Conservation (phyloP, 2,888 invertebrate species). For the Hedya salicella region DNA sequence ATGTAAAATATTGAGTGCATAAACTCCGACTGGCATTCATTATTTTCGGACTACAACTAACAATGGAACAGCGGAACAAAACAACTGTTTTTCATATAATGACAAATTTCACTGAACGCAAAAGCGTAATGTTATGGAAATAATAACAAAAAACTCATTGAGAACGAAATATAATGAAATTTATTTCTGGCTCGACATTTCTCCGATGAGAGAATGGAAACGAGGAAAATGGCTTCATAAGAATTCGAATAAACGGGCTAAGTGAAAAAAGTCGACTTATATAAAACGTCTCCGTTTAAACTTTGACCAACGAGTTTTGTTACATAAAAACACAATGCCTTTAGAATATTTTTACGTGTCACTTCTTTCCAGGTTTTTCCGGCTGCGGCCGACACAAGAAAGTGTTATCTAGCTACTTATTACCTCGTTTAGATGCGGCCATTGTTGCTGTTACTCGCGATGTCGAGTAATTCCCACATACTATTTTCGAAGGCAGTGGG, state of each 20-base stretch:
- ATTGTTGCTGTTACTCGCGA: too few relatives aligned
- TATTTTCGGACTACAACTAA: neutral
- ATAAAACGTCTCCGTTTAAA: slow-evolving; percentile 7
- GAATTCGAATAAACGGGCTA: neutral
- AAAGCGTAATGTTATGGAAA: slow-evolving; percentile 19
- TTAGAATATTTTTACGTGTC: neutral
- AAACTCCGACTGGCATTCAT: neutral
- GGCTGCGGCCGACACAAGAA: too few relatives aligned
- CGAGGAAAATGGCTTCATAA: slow-evolving; percentile 23
- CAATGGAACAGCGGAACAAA: neutral
- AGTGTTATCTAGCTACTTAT: too few relatives aligned
- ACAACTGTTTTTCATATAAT: slow-evolving; percentile 21
- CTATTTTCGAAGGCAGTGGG: too few relatives aligned
- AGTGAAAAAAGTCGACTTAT: neutral
- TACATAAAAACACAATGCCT: neutral
- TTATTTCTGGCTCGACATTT: slow-evolving; percentile 23
- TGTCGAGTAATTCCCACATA: too few relatives aligned
- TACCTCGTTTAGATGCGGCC: too few relatives aligned
- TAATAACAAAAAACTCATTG: slow-evolving; percentile 25
- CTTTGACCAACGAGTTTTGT: neutral
- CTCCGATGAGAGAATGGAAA: slow-evolving; percentile 12
- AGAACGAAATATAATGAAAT: slow-evolving; percentile 16
- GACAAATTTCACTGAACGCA: slow-evolving; percentile 25
- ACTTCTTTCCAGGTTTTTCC: neutral
- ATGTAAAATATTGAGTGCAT: neutral